Evolutionary conservation across 1,140 invertebrate genomes (phyloP).

Genomic region (Triops cancriformis): DNA sequence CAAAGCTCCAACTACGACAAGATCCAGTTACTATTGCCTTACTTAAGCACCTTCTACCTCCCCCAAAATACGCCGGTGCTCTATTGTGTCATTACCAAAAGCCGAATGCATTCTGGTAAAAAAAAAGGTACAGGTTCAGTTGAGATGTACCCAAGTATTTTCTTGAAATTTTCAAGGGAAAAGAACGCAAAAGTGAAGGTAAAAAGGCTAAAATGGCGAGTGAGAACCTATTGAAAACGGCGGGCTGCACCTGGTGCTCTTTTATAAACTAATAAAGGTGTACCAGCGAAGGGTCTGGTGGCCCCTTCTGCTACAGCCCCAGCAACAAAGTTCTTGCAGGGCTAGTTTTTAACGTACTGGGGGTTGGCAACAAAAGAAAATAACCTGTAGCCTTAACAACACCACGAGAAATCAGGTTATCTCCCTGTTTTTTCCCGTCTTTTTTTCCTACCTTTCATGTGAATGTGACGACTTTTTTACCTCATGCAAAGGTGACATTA

Average conservation of each 20-base stretch:
- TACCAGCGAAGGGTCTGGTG: background rate
- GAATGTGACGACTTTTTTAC: too few species aligned
- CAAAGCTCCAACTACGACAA: background rate
- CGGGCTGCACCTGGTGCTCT: background rate
- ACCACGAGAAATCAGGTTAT: background rate
- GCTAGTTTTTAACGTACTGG: background rate
- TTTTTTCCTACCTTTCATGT: too few species aligned
- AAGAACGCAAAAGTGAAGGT: background rate
- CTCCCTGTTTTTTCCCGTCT: background rate
- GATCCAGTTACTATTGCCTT: background rate
- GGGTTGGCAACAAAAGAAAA: background rate
- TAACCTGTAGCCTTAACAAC: background rate
- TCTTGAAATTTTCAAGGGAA: background rate
- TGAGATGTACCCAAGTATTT: background rate
- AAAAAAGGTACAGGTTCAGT: background rate
- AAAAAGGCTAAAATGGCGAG: background rate
- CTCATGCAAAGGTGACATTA: too few species aligned
- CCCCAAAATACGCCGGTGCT: background rate
- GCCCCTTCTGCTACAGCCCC: background rate
- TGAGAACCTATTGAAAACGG: background rate
- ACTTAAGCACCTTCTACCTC: background rate
- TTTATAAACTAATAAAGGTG: background rate
- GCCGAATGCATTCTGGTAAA: too few species aligned
- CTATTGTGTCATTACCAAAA: background rate
- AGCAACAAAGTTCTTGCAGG: background rate